Evolutionary conservation across 2,888 invertebrate species (phyloP).

Genomic region (Drosophila aldrichi): DNA sequence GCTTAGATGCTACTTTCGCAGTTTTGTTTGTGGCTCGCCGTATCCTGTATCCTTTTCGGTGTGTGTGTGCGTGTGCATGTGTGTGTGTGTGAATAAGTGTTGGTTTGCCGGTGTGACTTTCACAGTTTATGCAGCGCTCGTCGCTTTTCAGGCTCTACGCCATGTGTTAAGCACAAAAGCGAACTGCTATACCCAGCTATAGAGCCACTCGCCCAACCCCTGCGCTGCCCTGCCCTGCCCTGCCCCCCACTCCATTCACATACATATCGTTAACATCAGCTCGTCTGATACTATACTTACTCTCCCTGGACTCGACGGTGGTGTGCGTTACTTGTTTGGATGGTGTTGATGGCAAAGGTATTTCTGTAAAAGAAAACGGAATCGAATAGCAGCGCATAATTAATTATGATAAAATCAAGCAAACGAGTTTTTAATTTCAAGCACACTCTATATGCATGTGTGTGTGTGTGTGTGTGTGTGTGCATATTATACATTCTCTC

Average conservation of each 20-base stretch:
- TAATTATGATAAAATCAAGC: slow-evolving; percentile 67
- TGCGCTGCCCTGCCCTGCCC: neutral
- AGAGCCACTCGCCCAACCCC: neutral
- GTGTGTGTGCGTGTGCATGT: neutral
- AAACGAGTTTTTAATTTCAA: slow-evolving; percentile 65
- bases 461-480: neutral
- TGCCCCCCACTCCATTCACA: neutral
- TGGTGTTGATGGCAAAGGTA: slow-evolving; percentile 94
- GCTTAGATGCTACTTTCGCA: slow-evolving; percentile 78
- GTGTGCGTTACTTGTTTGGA: slow-evolving; percentile 88
- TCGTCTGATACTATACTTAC: slow-evolving; percentile 82
- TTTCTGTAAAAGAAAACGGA: slow-evolving; percentile 88
- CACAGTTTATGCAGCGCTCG: slow-evolving; percentile 71
- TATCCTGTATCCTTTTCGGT: slow-evolving; percentile 65
- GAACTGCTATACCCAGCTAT: slow-evolving; percentile 11
- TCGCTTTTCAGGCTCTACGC: slow-evolving; percentile 32
- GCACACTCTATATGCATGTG: slow-evolving; percentile 1
- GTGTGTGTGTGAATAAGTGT: slow-evolving; percentile 38
- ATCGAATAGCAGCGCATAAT: slow-evolving; percentile 70
- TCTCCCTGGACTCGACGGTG: slow-evolving; percentile 85
- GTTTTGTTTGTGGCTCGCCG: slow-evolving; percentile 76
- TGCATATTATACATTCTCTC: slow-evolving; percentile 7
- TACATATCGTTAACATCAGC: slow-evolving; percentile 37
- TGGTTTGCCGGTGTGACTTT: slow-evolving; percentile 73
- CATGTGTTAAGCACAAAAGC: slow-evolving; percentile 71